Percentiles rank a stretch among this genome's conserved stretches.
Evolutionary conservation across 1,140 invertebrate species (phyloP).

Genomic region (Hirudo medicinalis): DNA sequence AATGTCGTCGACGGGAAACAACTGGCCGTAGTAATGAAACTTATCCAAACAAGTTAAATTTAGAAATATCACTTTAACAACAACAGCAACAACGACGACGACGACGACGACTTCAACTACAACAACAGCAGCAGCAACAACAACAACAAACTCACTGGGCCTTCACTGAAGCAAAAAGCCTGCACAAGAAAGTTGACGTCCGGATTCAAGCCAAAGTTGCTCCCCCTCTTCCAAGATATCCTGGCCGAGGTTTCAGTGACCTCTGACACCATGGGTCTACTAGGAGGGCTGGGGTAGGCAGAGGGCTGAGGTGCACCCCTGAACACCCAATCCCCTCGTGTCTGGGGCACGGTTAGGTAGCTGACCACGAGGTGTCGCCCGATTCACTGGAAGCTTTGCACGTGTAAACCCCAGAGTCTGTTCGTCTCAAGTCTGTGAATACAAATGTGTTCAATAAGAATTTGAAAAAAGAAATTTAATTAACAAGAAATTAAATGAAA

Average conservation of each 20-base stretch:
- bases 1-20: no score
- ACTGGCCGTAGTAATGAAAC: no score
- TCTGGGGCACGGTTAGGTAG: slow-evolving; percentile 56
- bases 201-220: slow-evolving; percentile 59
- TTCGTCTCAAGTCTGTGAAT: slow-evolving; percentile 54
- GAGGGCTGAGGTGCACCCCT: slow-evolving; percentile 61
- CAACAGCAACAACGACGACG: no score
- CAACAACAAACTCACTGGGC: slow-evolving; percentile 28
- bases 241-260: slow-evolving; percentile 62
- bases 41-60: no score
- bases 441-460: slow-evolving; percentile 14
- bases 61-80: no score
- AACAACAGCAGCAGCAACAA: no score
- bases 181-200: slow-evolving; percentile 67
- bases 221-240: slow-evolving; percentile 56
- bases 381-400: slow-evolving; percentile 69
- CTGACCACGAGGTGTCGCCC: slow-evolving; percentile 70
- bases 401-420: slow-evolving; percentile 41
- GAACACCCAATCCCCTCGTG: slow-evolving; percentile 63
- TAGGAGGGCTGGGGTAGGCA: slow-evolving; percentile 62
- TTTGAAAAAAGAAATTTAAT: no score
- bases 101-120: no score
- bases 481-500: no score
- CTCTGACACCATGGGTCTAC: slow-evolving; percentile 58
- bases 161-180: slow-evolving; percentile 53